Base-by-base conservation (phyloP, 2,888 invertebrate species). In the Thumatha senex region DNA sequence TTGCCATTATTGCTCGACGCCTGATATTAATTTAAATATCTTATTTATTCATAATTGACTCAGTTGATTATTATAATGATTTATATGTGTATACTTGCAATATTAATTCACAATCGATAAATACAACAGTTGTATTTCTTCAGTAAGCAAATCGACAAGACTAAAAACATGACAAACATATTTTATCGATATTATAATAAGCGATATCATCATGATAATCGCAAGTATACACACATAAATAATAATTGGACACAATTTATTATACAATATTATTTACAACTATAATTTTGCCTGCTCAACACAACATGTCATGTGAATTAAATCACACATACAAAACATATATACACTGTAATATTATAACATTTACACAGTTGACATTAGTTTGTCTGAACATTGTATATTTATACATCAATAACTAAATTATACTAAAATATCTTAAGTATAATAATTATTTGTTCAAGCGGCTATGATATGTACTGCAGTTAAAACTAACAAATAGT, bases 391-490 rank as follows among this genome's bases (percentile, higher is more conserved):
- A 7, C 9, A 2, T 8, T 34, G 8, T 43, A 33, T 43, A 18
- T 10, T 18, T 10, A 2, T 34, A 33, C 33, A 18, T 34, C 18
- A 34, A 14, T 18, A n/a, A 15, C 33, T 42, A 33, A 11, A n/a
- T 12, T 15, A 42, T 12, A 18, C 15, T 5, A 12, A 14, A 39
- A 31, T 10, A 5, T 13, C 0, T 14, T 15, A 33, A 33, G 31
- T 31, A 31, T 31, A 31, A 31, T 11, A 43, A 33, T 33, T 33
- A 46, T 45, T 42, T 12, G 38, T 49, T 45, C 59, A 57, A 63
- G 70, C 73, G 67, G 74, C 77, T 89, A 84, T 80, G 72, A 71
- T 77, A 73, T 76, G 84, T 89, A 88, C 81, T 84, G 72, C 64
- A 87, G 86, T 86, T 80, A 70, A 51, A 40, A 34, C 42, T 80